Conservation (phyloP, 2,888 invertebrate genomes). For the Xestia rhomboidea region DNA sequence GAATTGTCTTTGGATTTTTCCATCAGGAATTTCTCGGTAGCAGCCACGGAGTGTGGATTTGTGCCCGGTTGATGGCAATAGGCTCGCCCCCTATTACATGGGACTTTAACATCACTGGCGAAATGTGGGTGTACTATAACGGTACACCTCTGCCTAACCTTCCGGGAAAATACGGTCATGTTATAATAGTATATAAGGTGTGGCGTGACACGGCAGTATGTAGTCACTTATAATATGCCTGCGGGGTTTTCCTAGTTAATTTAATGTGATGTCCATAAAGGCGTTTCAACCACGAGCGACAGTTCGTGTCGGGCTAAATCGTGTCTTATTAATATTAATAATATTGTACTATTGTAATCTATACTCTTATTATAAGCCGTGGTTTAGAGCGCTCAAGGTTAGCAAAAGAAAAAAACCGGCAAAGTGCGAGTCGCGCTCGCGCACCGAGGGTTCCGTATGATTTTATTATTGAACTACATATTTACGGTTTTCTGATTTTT, state of each 20-base stretch:
- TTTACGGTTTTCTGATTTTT: too few relatives aligned
- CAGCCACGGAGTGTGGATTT: neutral
- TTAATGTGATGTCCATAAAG: neutral
- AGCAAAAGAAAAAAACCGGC: neutral
- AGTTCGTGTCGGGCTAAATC: conserved; percentile 73
- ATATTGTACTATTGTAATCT: conserved; percentile 61
- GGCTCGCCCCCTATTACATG: neutral
- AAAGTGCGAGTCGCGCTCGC: too few relatives aligned
- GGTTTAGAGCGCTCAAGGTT: conserved; percentile 44
- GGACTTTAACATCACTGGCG: neutral
- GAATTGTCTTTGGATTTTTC: neutral
- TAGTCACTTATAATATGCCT: neutral
- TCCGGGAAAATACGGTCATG: neutral
- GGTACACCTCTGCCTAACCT: neutral
- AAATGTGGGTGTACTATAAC: neutral
- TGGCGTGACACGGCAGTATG: neutral
- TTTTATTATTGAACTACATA: too few relatives aligned
- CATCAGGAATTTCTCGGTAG: neutral
- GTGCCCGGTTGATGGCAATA: neutral
- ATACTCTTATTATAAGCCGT: conserved; percentile 44
- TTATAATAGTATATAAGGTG: too few relatives aligned
- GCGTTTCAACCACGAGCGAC: conserved; percentile 51
- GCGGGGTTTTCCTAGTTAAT: neutral
- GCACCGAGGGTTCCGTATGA: too few relatives aligned
- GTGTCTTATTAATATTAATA: conserved; percentile 80